Conservation (phyloP, 2,113 vertebrate genomes). For the Pipa parva region DNA sequence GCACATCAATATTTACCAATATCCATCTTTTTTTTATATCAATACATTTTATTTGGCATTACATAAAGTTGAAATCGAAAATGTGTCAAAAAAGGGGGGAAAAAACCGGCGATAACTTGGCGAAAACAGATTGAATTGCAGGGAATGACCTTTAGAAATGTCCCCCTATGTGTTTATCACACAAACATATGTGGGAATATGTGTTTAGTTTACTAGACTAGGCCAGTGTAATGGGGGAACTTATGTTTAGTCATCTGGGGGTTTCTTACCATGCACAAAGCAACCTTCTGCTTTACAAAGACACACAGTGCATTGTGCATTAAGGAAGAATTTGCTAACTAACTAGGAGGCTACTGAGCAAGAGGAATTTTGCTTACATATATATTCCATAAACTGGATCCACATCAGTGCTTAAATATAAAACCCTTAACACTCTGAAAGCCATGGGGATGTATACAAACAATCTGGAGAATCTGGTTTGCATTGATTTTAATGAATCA, state of each 20-base stretch:
- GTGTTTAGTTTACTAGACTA: too few species aligned
- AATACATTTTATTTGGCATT: too few species aligned
- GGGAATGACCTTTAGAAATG: too few species aligned
- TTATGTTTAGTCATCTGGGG: neutral
- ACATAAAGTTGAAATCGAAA: too few species aligned
- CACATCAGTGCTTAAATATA: neutral
- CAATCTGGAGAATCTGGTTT: neutral
- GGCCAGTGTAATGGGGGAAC: neutral
- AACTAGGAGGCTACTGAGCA: neutral
- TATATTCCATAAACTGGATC: neutral
- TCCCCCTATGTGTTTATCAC: too few species aligned
- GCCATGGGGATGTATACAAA: neutral
- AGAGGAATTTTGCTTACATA: neutral
- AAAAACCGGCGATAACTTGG: too few species aligned
- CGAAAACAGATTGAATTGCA: too few species aligned
- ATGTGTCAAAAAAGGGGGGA: too few species aligned
- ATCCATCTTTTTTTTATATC: too few species aligned
- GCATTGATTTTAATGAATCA: too few species aligned
- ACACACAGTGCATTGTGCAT: constrained; percentile 25
- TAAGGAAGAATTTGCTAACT: constrained; percentile 2
- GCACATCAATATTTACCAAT: too few species aligned
- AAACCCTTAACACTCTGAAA: neutral
- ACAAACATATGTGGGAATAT: too few species aligned
- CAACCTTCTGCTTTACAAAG: constrained; percentile 32
- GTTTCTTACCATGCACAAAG: constrained; percentile 15